Percentiles rank a stretch among this genome's conserved stretches.
phyloP scores from a whole-genome alignment of 2,888 invertebrate species.

The Andrena minutula region DNA sequence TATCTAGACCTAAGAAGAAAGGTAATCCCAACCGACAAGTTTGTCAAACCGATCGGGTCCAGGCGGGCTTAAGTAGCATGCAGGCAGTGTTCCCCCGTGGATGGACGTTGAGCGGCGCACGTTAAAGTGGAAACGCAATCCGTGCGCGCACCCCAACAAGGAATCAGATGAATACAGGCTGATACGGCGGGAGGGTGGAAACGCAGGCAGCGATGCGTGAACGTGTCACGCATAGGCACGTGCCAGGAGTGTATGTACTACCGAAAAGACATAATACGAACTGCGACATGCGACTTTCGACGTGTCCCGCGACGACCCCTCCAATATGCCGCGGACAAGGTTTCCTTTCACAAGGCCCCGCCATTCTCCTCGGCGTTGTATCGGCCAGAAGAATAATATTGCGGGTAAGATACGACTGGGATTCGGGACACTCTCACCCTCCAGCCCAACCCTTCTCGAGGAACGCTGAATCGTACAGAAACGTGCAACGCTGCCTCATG shows the following conservation, averaged over 20 bases:
- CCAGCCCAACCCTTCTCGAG: slow-evolving; percentile 1
- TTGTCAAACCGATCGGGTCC: slow-evolving; percentile 9
- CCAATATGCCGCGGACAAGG: slow-evolving; percentile 74
- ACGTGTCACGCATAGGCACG: slow-evolving; percentile 84
- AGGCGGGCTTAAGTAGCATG: slow-evolving; percentile 44
- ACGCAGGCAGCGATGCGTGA: slow-evolving; percentile 79
- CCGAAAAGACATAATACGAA: slow-evolving; percentile 82
- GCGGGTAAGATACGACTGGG: slow-evolving; percentile 44
- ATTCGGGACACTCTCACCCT: not conserved
- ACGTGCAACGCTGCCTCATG: too few species aligned
- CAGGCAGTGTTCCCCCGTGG: slow-evolving; percentile 49
- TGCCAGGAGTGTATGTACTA: slow-evolving; percentile 83
- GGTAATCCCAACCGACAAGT: slow-evolving; percentile 13
- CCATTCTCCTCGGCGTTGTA: slow-evolving; percentile 59
- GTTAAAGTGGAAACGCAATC: slow-evolving; percentile 80
- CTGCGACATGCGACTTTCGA: slow-evolving; percentile 66
- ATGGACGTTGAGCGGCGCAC: slow-evolving; percentile 70
- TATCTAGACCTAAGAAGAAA: slow-evolving; percentile 3
- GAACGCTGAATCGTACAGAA: not conserved
- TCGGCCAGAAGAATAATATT: slow-evolving; percentile 60
- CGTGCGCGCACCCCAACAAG: slow-evolving; percentile 74
- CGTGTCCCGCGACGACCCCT: slow-evolving; percentile 69
- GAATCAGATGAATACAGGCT: slow-evolving; percentile 74
- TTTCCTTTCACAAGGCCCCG: slow-evolving; percentile 56
- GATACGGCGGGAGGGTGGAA: slow-evolving; percentile 70